Evolutionary conservation across 2,797 vertebrate species (phyloP).

Genomic region (Premnoplex brunnescens): DNA sequence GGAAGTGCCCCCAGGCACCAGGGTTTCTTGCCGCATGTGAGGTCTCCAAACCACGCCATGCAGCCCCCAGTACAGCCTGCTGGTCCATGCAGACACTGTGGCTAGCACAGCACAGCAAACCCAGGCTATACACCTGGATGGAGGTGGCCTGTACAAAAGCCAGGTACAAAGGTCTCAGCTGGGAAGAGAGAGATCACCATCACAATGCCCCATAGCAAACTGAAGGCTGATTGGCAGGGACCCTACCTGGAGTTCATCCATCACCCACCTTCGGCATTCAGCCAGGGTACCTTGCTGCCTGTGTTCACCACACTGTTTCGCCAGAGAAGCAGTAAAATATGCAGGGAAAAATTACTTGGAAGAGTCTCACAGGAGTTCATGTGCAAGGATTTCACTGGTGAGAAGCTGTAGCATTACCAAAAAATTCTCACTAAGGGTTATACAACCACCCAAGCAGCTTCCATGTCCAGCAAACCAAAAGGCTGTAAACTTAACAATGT

Average conservation of each 20-base stretch:
- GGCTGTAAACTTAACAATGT: background rate
- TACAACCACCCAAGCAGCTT: background rate
- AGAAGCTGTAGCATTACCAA: background rate
- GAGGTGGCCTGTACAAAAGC: background rate
- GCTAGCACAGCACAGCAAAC: background rate
- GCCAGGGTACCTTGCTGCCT: rapidly evolving
- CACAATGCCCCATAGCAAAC: rapidly evolving
- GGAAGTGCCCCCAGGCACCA: rapidly evolving
- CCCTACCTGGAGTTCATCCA: background rate
- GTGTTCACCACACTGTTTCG: rapidly evolving
- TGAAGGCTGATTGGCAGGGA: background rate
- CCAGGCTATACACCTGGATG: background rate
- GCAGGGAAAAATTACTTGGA: background rate
- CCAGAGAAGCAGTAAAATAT: background rate
- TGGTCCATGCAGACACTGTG: rapidly evolving
- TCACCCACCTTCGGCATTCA: background rate
- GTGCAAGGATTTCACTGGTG: background rate
- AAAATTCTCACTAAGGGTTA: background rate
- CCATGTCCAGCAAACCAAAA: background rate
- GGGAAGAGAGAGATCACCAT: background rate
- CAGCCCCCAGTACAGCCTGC: background rate
- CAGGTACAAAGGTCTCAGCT: background rate
- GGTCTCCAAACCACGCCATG: rapidly evolving
- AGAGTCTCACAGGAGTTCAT: background rate
- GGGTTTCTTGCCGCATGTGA: background rate